A percentile compares a stretch with the other conserved stretches of the same genome.
Conservation (phyloP, 2,888 invertebrate species). For the Macroteleia sp. region DNA sequence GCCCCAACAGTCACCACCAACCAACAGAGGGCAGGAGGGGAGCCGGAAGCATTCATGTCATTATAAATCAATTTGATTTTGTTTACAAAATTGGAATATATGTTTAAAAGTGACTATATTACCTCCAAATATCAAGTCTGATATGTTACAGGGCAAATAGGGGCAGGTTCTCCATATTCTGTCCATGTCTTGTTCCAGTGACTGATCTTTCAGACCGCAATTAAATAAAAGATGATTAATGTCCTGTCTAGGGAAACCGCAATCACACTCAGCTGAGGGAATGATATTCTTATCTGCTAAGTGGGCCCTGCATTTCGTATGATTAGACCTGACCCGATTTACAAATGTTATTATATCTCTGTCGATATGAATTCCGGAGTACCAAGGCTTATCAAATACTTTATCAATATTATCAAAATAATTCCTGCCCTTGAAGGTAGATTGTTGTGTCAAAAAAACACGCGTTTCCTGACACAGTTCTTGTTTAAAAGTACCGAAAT, state of each 20-base stretch:
- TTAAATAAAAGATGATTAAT: not conserved
- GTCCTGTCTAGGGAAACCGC: not conserved
- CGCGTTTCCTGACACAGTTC: too few relatives aligned
- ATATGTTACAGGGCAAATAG: too few relatives aligned
- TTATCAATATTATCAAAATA: not conserved
- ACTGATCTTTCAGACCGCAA: not conserved
- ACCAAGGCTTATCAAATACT: not conserved
- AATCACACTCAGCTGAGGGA: not conserved
- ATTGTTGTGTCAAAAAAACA: too few relatives aligned
- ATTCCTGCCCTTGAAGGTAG: not conserved
- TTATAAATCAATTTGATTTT: too few relatives aligned
- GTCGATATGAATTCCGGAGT: too few relatives aligned
- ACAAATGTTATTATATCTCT: too few relatives aligned
- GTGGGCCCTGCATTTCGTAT: not conserved
- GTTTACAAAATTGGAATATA: too few relatives aligned
- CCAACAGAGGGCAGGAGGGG: too few relatives aligned
- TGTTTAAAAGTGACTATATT: not conserved
- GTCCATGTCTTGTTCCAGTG: not conserved
- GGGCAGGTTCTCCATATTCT: too few relatives aligned
- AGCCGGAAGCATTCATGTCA: too few relatives aligned
- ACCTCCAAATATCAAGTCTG: not conserved
- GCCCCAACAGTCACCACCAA: too few relatives aligned
- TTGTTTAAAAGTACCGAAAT: too few relatives aligned
- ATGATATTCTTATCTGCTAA: not conserved
- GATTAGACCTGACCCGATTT: not conserved